phyloP scores from a whole-genome alignment of 2,113 vertebrate species.

The Pelecanus crispus region DNA sequence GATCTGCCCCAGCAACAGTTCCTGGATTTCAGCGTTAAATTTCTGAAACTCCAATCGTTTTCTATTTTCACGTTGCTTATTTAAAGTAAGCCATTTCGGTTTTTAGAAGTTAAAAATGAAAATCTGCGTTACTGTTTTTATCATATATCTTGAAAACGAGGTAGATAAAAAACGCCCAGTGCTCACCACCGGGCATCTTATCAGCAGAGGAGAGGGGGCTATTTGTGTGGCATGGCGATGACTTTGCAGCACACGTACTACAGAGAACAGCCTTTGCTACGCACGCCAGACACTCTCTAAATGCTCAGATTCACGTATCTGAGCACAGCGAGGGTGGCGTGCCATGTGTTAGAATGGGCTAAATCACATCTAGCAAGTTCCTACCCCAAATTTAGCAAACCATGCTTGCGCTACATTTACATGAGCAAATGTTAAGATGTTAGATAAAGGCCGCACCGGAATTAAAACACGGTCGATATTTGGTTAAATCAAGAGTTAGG shows the following conservation, averaged over 20 bases:
- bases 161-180: not conserved
- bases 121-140: not conserved
- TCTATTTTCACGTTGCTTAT: not conserved
- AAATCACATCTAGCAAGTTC: not conserved
- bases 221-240: not conserved
- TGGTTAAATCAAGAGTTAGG: not conserved
- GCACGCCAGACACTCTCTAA: not conserved
- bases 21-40: not conserved
- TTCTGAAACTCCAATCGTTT: not conserved
- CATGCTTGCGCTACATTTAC: accelerated
- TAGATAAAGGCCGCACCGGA: not conserved
- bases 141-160: not conserved
- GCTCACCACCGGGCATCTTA: not conserved
- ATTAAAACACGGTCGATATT: not conserved
- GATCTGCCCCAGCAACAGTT: not conserved
- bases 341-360: not conserved
- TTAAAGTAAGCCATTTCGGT: not conserved
- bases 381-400: not conserved
- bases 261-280: not conserved
- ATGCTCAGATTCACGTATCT: not conserved
- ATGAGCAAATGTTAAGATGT: not conserved
- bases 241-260: not conserved
- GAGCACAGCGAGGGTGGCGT: not conserved
- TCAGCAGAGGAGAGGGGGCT: not conserved
- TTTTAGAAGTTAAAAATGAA: not conserved